A percentile compares a stretch with the other conserved stretches of the same genome.
phyloP scores from a whole-genome alignment of 2,797 vertebrate species.

The Florisuga fusca region DNA sequence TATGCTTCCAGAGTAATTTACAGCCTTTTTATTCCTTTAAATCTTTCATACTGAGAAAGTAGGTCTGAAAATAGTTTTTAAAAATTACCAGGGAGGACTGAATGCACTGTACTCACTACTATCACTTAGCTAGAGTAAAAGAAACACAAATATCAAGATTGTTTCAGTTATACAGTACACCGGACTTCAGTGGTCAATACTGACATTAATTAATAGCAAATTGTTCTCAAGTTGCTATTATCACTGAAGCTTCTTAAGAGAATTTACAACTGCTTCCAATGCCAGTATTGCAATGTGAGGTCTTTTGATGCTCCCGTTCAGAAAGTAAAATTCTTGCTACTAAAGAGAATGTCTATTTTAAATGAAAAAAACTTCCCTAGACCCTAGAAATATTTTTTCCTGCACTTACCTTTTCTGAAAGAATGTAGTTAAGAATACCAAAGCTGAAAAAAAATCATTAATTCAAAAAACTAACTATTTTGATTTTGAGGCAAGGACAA shows the following conservation, averaged over 20 bases:
- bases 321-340: neutral
- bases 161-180: neutral
- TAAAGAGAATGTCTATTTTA: neutral
- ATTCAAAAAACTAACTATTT: neutral
- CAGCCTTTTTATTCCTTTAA: neutral
- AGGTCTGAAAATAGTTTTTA: neutral
- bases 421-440: neutral
- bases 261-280: neutral
- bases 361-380: neutral
- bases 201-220: neutral
- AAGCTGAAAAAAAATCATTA: neutral
- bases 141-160: neutral
- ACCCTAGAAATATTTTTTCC: neutral
- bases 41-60: neutral
- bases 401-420: neutral
- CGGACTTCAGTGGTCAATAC: neutral
- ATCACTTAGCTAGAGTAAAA: neutral
- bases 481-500: neutral
- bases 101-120: neutral
- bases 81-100: neutral
- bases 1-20: neutral
- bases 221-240: neutral
- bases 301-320: neutral
- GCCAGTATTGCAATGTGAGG: neutral
- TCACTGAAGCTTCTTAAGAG: neutral